Evolutionary conservation across 2,797 vertebrate genomes (phyloP).

Genomic region (Ambastaia sidthimunki): DNA sequence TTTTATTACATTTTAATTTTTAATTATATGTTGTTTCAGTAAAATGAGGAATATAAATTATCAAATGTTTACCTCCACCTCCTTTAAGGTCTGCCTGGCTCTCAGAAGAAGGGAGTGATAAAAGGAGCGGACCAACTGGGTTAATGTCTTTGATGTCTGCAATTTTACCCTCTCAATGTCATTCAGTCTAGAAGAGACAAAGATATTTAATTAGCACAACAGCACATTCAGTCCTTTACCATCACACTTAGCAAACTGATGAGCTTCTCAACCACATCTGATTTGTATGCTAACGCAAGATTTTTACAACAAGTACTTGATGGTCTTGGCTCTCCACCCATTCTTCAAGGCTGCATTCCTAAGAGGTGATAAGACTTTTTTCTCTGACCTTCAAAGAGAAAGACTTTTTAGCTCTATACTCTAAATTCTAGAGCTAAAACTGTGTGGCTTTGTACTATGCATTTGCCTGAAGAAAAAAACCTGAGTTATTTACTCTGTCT

Average conservation of each 20-base stretch:
- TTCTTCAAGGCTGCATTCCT: constrained; percentile 10
- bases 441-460: neutral
- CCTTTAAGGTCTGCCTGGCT: constrained; percentile 44
- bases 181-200: constrained; percentile 32
- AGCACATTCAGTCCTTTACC: neutral
- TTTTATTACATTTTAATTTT: too few relatives aligned
- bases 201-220: neutral
- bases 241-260: too few relatives aligned
- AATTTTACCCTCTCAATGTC: constrained; percentile 31
- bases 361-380: neutral
- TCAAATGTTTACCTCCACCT: constrained; percentile 54
- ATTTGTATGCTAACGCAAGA: neutral
- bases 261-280: neutral
- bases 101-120: constrained; percentile 17
- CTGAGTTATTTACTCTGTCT: neutral
- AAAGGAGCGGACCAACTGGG: constrained; percentile 1
- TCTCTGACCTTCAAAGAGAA: neutral
- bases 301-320: neutral
- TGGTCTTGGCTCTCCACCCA: neutral
- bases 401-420: neutral
- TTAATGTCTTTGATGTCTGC: constrained; percentile 35
- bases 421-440: neutral
- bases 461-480: neutral
- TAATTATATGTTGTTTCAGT: neutral
- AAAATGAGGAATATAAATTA: neutral